Evolutionary conservation across 2,888 invertebrate genomes (phyloP).

Genomic region (Conistra vaccinii): DNA sequence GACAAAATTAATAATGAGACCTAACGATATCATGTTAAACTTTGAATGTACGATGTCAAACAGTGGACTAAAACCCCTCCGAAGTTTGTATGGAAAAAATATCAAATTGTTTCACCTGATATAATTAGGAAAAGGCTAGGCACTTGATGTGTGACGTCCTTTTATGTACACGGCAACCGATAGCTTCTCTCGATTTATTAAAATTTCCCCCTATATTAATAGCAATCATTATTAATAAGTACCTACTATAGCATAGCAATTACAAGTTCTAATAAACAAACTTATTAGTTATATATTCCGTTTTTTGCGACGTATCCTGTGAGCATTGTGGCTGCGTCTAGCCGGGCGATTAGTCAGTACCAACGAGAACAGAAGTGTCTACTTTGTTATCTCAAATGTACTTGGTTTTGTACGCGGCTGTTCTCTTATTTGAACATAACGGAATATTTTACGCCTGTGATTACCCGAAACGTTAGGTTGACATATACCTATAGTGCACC

Average conservation of each 20-base stretch:
- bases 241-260: slow-evolving; percentile 5
- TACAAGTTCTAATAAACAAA: slow-evolving; percentile 19
- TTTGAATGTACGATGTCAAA: too few relatives aligned
- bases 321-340: slow-evolving; percentile 45
- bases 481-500: not conserved
- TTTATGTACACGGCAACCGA: not conserved
- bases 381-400: slow-evolving; percentile 16
- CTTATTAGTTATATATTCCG: slow-evolving; percentile 4
- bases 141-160: too few relatives aligned
- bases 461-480: not conserved
- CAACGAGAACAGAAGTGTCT: slow-evolving; percentile 40
- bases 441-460: not conserved
- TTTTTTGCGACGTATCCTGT: slow-evolving; percentile 52
- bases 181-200: not conserved
- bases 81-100: too few relatives aligned
- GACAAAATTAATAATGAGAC: too few relatives aligned
- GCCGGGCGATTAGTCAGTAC: slow-evolving; percentile 47
- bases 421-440: not conserved
- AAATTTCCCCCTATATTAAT: not conserved
- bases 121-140: too few relatives aligned
- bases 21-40: too few relatives aligned
- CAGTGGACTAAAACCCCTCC: too few relatives aligned
- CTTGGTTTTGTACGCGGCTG: not conserved
- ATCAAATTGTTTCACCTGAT: too few relatives aligned
- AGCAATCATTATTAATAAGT: not conserved